Evolutionary conservation across 2,797 vertebrate genomes (phyloP), one percentile per base, ranked within the genome.

Genomic region (Pteropus rufus): DNA sequence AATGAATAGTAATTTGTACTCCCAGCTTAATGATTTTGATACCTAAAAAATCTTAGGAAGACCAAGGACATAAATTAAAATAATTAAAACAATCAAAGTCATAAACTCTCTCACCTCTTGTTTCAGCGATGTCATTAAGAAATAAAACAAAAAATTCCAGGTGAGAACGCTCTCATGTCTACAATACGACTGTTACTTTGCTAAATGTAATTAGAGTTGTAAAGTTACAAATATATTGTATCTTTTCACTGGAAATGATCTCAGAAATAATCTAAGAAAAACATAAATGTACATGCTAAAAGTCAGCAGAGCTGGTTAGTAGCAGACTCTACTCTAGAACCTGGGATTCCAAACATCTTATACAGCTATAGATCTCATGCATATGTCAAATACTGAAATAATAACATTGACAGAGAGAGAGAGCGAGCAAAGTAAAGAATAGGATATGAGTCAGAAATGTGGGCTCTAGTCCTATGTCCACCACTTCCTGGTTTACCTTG

Each of bases 1-100:
- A 70, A 64, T 69, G 44, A 84, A 80, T 21, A 90, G 0, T 73
- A 65, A 84, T 89, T 93, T 93, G 86, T 65, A 84, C 34, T 82
- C 94, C 76, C 58, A 31, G 18, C 41, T 97, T 44, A 84, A 69
- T 92, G 64, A 94, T 93, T 97, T 94, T 75, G 34, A 83, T 62
- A 87, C 26, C 54, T 89, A 86, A 95, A 90, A 87, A 69, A 49
- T 49, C 29, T 49, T 64, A 77, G n/a, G 83, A 93, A 69, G 29
- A 26, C 54, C 34, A 56, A 64, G 83, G 52, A 72, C 5, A 62
- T 67, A 91, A 60, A 11, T 54, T 65, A 89, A 39, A 89, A 94
- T 84, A 92, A 60, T 93, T 67, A 77, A 88, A 90, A 41, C 2
- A 41, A 83, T 31, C 56, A 34, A 89, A 96, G 34, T 34, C 77